phyloP scores from a whole-genome alignment of 2,888 invertebrate genomes.

The Eilema depressum region DNA sequence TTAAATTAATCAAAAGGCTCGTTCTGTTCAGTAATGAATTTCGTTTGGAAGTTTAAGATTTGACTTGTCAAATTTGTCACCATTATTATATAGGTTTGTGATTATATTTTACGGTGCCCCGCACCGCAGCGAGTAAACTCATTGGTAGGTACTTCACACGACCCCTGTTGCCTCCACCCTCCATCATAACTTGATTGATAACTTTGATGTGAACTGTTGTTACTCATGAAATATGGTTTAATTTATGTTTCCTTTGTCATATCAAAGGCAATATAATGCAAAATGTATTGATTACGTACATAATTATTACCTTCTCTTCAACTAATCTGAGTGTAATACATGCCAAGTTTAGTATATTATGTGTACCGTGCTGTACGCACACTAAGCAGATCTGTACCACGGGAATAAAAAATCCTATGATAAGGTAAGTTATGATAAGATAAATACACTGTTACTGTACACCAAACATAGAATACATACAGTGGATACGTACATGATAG shows the following conservation, averaged over 20 bases:
- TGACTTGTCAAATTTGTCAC: constrained; percentile 16
- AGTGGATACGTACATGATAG: too few relatives aligned
- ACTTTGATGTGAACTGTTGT: constrained; percentile 31
- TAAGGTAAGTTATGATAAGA: too few relatives aligned
- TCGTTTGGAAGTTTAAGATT: neutral
- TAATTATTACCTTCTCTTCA: neutral
- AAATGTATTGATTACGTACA: neutral
- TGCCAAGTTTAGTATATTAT: too few relatives aligned
- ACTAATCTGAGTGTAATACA: too few relatives aligned
- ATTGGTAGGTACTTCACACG: constrained; percentile 16
- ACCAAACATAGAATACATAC: too few relatives aligned
- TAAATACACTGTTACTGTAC: too few relatives aligned
- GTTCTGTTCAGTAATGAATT: constrained; percentile 1
- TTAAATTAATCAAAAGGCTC: constrained; percentile 12
- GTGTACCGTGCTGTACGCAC: too few relatives aligned
- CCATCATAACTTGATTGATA: constrained; percentile 29
- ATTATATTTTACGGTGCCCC: constrained; percentile 10
- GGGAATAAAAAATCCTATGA: too few relatives aligned
- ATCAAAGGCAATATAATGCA: neutral
- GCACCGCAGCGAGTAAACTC: constrained; percentile 9
- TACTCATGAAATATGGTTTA: neutral
- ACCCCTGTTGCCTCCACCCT: constrained; percentile 18
- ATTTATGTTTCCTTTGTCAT: neutral
- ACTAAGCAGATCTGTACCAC: too few relatives aligned
- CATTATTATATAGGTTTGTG: constrained; percentile 12